Base-by-base conservation (phyloP, 1,140 invertebrate species). In the Drosophila arizonae region DNA sequence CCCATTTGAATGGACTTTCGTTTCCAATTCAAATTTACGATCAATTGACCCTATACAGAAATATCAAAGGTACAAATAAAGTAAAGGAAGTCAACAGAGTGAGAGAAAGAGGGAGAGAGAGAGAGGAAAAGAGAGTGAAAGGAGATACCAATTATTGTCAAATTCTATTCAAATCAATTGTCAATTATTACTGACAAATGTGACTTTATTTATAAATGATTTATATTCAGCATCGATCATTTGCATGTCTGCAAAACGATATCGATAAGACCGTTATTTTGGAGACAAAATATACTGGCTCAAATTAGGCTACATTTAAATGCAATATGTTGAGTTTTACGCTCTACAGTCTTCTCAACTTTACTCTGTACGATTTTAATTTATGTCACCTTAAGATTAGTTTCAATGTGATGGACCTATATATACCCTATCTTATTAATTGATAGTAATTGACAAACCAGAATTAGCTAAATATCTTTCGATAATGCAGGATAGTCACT, bases 21-120 rank as follows among this genome's bases (percentile, higher is more conserved):
- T 17, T 28, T 45, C 13, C 28, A 54, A 55, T 45, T 61, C 26
- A 73, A 73, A 72, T 85, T 85, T 87, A 87, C 46, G 81, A 72
- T 66, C 43, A 60, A 55, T 65, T 69, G 43, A 57, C 60, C 30
- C 8, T 10, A 33, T 10, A 33, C 0, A 6, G 5, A 30, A 1
- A 30, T 5, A 6, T 30, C 6, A 0, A 0, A 30, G 10, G 10
- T 33, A 33, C 6, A 30, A 6, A 30, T 30, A 4, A 6, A 51
- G 0, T 9, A 10, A 57, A 33, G 10, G 39, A 62, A 21, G 8
- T 17, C 17, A 1, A 17, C 17, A 17, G 17, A 17, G 4, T 1
- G 33, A 57, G 45, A n/a, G 28, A 28, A 6, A 28, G 28, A 57
- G 46, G 11, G 39, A 62, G 21, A 6, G 28, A 0, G 28, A 30